These are phyloP conservation scores for Epinotia nisella DNA, from an alignment of 2,888 invertebrate genomes.

Conservation along the genomic window DNA sequence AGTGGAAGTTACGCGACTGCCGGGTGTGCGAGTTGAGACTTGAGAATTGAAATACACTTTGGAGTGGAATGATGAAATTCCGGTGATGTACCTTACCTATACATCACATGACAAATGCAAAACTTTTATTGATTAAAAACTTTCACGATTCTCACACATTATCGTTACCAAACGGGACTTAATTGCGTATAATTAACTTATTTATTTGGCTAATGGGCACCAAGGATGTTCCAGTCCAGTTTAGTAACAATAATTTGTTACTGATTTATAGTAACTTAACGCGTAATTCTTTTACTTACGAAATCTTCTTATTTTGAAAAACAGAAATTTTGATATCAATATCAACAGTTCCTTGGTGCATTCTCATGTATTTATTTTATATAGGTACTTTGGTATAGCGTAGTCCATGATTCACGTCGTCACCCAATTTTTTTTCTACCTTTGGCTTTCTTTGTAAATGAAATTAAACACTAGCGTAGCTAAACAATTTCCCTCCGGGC, in stretches of 20 bases:
- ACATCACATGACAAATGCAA: background rate
- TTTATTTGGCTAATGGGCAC: too few species aligned
- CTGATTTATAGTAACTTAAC: background rate
- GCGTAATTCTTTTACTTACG: too few species aligned
- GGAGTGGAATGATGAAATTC: background rate
- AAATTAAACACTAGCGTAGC: background rate
- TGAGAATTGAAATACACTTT: constrained; percentile 19
- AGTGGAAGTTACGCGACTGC: constrained; percentile 27
- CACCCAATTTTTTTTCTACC: background rate
- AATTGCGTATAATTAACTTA: too few species aligned
- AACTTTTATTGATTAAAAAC: background rate
- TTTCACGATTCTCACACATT: too few species aligned
- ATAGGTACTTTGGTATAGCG: background rate
- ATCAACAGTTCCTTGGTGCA: too few species aligned
- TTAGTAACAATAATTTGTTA: too few species aligned
- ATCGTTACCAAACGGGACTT: too few species aligned
- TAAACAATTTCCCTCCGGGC: constrained; percentile 4
- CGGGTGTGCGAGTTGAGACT: constrained; percentile 8
- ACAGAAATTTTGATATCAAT: background rate
- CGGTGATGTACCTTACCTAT: background rate
- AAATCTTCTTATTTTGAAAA: background rate
- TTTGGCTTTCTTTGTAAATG: background rate
- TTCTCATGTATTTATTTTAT: background rate
- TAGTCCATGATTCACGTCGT: background rate
- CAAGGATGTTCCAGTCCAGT: too few species aligned